These are phyloP conservation scores for Himantopus leucocephalus DNA, from an alignment of 2,113 vertebrate species.

Conservation along the genomic window DNA sequence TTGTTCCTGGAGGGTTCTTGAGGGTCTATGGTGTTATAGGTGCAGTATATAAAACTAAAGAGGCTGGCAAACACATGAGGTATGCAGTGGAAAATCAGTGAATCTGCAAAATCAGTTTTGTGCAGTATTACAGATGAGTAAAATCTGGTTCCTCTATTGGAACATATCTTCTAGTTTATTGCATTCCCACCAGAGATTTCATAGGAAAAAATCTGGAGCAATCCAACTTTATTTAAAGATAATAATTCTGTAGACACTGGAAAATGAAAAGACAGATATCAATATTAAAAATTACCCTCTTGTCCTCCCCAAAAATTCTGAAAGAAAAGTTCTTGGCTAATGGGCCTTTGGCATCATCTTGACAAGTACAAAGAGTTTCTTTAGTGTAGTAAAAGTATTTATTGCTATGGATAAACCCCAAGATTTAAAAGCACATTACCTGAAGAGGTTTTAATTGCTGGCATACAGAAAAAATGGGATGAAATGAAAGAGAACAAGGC, in stretches of 20 bases:
- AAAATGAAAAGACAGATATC: not conserved
- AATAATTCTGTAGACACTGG: not conserved
- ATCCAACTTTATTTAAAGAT: not conserved
- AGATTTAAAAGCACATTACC: not conserved
- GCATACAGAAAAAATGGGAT: not conserved
- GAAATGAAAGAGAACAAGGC: not conserved
- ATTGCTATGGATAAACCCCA: not conserved
- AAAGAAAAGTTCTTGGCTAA: not conserved
- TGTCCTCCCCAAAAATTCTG: not conserved
- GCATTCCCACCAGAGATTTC: not conserved
- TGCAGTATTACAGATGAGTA: not conserved
- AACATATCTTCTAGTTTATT: not conserved
- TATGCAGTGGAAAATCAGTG: not conserved
- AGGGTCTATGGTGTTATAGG: not conserved
- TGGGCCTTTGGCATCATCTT: not conserved
- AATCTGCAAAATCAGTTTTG: not conserved
- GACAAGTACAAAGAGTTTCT: not conserved
- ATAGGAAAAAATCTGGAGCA: not conserved
- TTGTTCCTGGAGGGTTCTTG: not conserved
- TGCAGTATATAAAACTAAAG: not conserved
- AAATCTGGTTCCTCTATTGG: not conserved
- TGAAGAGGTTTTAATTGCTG: not conserved
- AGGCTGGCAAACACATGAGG: not conserved
- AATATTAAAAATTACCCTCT: not conserved
- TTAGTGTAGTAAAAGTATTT: not conserved